These are phyloP conservation scores for Myripristis murdjan DNA, from an alignment of 2,797 vertebrate genomes.

Conservation along the genomic window DNA sequence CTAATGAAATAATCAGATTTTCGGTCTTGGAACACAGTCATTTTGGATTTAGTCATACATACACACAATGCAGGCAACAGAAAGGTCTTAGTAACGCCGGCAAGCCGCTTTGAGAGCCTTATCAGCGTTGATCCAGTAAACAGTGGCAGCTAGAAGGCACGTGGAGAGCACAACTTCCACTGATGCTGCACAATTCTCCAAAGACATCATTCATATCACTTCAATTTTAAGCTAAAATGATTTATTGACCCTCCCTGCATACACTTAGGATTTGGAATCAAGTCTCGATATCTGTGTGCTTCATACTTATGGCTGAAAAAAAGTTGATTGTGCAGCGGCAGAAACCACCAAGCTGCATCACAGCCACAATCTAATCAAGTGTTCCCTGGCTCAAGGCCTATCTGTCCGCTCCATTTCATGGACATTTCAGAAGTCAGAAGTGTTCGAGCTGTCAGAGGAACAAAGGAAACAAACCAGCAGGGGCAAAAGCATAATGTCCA, in stretches of 20 bases:
- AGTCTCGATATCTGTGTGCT: conserved; percentile 1
- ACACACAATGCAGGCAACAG: too few relatives aligned
- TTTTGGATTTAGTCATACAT: conserved; percentile 2
- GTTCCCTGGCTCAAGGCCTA: too few relatives aligned
- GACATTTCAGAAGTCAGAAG: too few relatives aligned
- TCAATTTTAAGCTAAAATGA: neutral
- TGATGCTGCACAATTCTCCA: neutral
- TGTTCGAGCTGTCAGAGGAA: neutral
- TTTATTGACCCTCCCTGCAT: neutral
- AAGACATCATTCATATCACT: neutral
- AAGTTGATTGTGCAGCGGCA: neutral
- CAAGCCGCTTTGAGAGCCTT: neutral
- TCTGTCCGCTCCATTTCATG: too few relatives aligned
- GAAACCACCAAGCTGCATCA: neutral
- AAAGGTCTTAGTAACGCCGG: neutral
- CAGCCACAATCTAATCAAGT: too few relatives aligned
- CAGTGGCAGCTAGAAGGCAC: neutral
- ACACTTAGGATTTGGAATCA: neutral
- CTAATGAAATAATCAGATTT: conserved; percentile 3
- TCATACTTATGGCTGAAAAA: conserved; percentile 9
- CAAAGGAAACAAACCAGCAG: neutral
- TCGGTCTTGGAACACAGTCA: neutral
- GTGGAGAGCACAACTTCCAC: neutral
- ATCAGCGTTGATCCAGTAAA: neutral
- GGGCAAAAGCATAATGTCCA: neutral